A percentile compares a stretch with the other conserved stretches of the same genome.
These are phyloP conservation scores for Helicorthomorpha holstii DNA, from an alignment of 1,140 invertebrate genomes.

Conservation along the genomic window DNA sequence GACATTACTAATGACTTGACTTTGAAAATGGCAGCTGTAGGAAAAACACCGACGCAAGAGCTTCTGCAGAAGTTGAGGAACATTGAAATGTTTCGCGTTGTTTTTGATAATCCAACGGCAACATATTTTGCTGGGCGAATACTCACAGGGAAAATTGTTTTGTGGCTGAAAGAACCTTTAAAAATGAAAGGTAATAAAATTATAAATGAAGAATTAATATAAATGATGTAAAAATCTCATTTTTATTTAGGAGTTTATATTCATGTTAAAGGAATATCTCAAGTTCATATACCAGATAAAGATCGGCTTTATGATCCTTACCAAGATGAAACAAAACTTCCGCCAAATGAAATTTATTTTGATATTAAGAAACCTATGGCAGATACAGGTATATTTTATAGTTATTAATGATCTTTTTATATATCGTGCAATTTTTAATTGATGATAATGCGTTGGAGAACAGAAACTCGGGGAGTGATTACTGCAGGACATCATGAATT, in stretches of 20 bases:
- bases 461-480: not conserved
- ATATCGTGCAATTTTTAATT: not conserved
- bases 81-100: not conserved
- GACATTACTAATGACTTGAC: too few relatives aligned
- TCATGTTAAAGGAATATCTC: not conserved
- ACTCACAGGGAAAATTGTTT: not conserved
- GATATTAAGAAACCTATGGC: not conserved
- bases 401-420: not conserved
- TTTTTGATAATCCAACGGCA: not conserved
- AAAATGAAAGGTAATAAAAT: not conserved
- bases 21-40: too few relatives aligned
- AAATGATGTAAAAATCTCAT: not conserved
- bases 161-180: not conserved
- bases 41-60: too few relatives aligned
- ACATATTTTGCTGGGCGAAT: not conserved
- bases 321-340: not conserved
- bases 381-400: not conserved
- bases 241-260: not conserved
- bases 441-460: not conserved
- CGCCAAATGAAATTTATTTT: not conserved
- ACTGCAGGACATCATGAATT: not conserved
- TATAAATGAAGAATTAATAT: not conserved
- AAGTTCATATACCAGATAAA: not conserved
- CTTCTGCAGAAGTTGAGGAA: not conserved
- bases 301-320: not conserved